These are phyloP conservation scores for Rissa tridactyla DNA, from an alignment of 2,113 vertebrate genomes.

Conservation along the genomic window DNA sequence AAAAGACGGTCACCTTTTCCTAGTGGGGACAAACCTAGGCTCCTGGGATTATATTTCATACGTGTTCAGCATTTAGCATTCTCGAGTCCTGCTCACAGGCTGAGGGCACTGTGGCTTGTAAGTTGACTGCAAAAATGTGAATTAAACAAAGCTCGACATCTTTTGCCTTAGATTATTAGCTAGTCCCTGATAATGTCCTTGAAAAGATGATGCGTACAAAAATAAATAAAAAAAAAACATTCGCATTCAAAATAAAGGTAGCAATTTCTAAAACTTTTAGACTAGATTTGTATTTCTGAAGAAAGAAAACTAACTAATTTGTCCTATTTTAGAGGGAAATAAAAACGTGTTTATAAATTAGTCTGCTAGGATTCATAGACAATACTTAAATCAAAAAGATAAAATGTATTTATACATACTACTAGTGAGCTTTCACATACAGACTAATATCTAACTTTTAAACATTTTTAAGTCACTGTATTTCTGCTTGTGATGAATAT, in stretches of 20 bases:
- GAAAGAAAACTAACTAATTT: not conserved
- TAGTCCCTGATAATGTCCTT: not conserved
- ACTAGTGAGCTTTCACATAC: not conserved
- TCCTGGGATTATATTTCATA: not conserved
- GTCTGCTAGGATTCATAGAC: not conserved
- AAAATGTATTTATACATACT: not conserved
- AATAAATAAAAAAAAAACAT: not conserved
- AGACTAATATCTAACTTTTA: not conserved
- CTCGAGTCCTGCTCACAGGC: not conserved
- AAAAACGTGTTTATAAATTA: not conserved
- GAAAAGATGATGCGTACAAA: not conserved
- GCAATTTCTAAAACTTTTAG: not conserved
- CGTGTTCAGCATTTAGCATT: not conserved
- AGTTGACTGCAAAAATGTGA: not conserved
- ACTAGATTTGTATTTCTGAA: not conserved
- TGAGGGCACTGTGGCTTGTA: not conserved
- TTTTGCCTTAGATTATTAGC: not conserved
- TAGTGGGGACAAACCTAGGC: not conserved
- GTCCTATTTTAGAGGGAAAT: not conserved
- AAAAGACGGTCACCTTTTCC: not conserved
- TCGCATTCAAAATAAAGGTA: not conserved
- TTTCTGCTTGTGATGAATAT: not conserved
- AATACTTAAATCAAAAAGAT: not conserved
- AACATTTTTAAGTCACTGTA: not conserved
- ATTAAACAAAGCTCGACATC: not conserved